Evolutionary conservation across 2,113 vertebrate genomes (phyloP).

Genomic region (Furnarius figulus): DNA sequence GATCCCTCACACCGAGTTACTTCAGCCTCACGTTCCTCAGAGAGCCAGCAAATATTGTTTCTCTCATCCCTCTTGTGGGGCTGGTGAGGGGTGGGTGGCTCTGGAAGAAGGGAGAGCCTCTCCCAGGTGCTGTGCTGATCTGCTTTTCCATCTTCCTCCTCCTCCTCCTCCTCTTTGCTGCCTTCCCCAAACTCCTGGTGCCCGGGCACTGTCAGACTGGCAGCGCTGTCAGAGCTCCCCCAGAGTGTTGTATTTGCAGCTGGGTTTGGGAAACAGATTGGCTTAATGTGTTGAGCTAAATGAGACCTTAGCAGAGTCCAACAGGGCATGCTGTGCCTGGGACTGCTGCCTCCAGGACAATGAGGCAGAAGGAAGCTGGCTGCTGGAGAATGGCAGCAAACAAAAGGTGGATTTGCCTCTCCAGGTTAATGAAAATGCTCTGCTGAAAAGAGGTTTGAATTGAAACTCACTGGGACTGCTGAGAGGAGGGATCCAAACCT

Average conservation of each 20-base stretch:
- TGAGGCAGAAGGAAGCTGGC: background rate
- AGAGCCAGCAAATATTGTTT: background rate
- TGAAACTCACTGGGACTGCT: background rate
- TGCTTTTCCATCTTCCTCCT: background rate
- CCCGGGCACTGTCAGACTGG: fast-evolving
- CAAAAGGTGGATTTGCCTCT: background rate
- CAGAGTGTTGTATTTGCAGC: background rate
- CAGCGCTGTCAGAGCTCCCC: background rate
- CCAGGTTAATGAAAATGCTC: background rate
- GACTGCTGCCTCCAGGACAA: background rate
- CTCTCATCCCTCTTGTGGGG: background rate
- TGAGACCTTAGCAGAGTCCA: background rate
- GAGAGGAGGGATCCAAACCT: background rate
- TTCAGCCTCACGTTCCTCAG: background rate
- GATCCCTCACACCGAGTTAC: background rate
- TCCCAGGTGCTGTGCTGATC: background rate
- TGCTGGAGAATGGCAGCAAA: background rate
- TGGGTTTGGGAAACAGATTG: background rate
- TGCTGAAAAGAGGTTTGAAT: background rate
- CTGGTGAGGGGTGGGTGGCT: background rate
- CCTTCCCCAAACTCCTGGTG: background rate
- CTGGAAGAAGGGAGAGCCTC: background rate
- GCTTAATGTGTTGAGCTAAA: background rate
- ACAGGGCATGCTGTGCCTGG: background rate
- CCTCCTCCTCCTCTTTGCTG: background rate